Conservation (phyloP, 64 coral and sea anemone genomes). For the Pocillopora damicornis region DNA sequence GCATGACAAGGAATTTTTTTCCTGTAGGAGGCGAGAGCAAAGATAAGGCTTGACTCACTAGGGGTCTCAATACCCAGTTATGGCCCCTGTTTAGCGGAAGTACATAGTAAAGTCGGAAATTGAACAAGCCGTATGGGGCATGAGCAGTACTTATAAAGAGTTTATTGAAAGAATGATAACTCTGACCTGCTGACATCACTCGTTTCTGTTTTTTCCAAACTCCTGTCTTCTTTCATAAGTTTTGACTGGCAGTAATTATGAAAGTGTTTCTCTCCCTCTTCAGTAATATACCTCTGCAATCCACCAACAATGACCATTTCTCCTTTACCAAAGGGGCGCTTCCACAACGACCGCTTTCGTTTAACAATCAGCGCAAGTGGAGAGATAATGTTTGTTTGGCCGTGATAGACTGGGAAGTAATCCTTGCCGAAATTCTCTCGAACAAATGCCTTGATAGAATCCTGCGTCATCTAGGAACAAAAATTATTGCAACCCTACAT, state of each 20-base stretch:
- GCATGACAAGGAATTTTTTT: too few relatives aligned
- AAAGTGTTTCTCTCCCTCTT: neutral
- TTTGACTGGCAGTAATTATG: neutral
- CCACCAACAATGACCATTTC: constrained; percentile 36
- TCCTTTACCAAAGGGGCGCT: constrained; percentile 40
- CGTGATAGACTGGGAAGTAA: constrained; percentile 52
- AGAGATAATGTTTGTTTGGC: constrained; percentile 23
- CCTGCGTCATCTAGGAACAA: constrained; percentile 12
- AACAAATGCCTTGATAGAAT: constrained; percentile 31
- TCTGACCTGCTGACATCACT: constrained; percentile 11
- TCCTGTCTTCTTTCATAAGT: constrained; percentile 28
- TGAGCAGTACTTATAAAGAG: neutral
- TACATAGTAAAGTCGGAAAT: too few relatives aligned
- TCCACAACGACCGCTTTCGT: constrained; percentile 48
- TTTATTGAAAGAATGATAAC: neutral
- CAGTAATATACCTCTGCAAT: constrained; percentile 29
- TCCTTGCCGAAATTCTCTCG: constrained; percentile 48
- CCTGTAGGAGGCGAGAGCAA: too few relatives aligned
- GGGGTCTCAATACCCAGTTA: too few relatives aligned
- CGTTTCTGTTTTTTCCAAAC: constrained; percentile 40
- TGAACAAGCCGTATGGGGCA: too few relatives aligned
- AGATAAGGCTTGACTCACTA: too few relatives aligned
- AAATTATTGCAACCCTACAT: neutral
- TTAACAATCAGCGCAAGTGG: constrained; percentile 33
- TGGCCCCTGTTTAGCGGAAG: too few relatives aligned